Base-by-base conservation (phyloP, 2,113 vertebrate species). In the Callospermophilus lateralis region DNA sequence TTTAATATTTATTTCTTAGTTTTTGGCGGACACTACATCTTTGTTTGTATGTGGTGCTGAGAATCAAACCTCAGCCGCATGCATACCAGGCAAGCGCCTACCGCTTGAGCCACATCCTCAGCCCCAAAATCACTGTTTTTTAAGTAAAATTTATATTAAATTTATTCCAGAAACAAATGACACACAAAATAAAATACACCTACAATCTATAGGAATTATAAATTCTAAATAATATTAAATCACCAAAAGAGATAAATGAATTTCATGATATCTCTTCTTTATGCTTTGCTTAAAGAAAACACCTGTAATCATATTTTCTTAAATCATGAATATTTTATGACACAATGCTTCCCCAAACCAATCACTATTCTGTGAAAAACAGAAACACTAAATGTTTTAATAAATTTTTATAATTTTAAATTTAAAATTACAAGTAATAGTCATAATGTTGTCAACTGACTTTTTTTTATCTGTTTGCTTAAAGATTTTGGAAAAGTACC, bases 401-500 rank as follows among this genome's bases (percentile, higher is more conserved):
- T 92, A 85, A 67, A 55, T n/a, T 1, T 53, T 53, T 81, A 3
- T 81, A 17, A 51, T 28, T 70, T 86, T 95, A 63, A 76, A 65
- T 51, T 92, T 67, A 39, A 94, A 97, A 26, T 81, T 5, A 84
- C 3, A 73, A 39, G 34, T 84, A 74, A 83, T 4, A 83, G 61
- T 89, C 34, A 55, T 65, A 58, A 80, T 70, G 0, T 83, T 84
- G 48, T 89, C 58, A 86, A 95, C 45, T 96, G 72, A 98, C 76
- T 85, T 45, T 90, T 6, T 89, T 81, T 90, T 6, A n/a, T 96
- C 74, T 98, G 6, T 96, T 97, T 96, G 4, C 95, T 98, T 97
- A 76, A 98, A 99, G 97, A 85, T 96, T 93, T 98, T 74, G 79
- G 90, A 97, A 95, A 81, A 88, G 72, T 58, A 28, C 73, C 67